Evolutionary conservation across 2,113 vertebrate genomes (phyloP).

Genomic region (Dromiciops gliroides): DNA sequence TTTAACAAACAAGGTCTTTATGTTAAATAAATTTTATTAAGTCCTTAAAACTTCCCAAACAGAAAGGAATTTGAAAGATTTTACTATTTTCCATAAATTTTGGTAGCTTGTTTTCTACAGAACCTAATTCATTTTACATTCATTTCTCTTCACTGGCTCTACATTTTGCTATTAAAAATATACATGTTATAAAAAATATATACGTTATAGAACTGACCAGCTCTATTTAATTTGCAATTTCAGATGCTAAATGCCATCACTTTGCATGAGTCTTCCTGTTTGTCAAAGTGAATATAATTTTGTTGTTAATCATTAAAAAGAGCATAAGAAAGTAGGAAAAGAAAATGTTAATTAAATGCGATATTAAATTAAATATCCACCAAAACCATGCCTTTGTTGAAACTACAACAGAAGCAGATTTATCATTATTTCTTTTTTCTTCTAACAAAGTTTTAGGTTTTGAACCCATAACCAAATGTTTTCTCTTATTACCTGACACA

Average conservation of each 20-base stretch:
- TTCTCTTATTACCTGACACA: background rate
- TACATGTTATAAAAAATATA: background rate
- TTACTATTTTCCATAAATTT: conserved; percentile 27
- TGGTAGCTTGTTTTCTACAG: conserved; percentile 15
- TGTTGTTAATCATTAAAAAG: background rate
- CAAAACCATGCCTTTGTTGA: background rate
- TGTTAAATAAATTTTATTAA: background rate
- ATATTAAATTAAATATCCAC: background rate
- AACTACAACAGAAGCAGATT: background rate
- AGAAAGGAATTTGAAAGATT: background rate
- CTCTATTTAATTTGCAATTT: background rate
- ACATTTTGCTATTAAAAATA: conserved; percentile 15
- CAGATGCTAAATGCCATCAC: background rate
- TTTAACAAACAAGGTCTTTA: background rate
- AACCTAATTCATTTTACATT: conserved; percentile 37
- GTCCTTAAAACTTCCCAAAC: background rate
- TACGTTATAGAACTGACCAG: background rate
- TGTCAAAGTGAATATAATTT: background rate
- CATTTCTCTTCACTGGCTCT: background rate
- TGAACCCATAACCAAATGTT: too few species aligned
- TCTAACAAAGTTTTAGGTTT: background rate
- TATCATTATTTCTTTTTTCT: background rate
- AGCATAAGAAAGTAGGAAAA: background rate
- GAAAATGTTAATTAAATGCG: background rate
- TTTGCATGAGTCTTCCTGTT: background rate